A percentile compares a stretch with the other conserved stretches of the same genome.
Evolutionary conservation across 2,797 vertebrate genomes (phyloP).

Genomic region (Ibycter americanus): DNA sequence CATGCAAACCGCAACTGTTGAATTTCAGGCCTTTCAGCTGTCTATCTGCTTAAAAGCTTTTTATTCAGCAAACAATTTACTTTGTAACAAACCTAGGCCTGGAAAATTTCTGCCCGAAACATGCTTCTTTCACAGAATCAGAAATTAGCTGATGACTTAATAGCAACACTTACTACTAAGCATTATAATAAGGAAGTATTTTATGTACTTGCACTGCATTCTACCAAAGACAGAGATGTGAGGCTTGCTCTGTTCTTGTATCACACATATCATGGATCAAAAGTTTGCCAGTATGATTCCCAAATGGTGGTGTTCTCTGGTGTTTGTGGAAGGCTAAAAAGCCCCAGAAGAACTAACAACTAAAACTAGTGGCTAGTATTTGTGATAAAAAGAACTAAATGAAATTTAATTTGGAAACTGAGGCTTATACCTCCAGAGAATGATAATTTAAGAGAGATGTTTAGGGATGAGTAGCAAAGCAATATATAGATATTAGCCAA

Average conservation of each 20-base stretch:
- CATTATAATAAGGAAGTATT: conserved; percentile 47
- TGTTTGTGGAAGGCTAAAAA: not conserved
- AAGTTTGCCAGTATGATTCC: not conserved
- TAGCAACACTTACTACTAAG: conserved; percentile 6
- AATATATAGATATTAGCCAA: not conserved
- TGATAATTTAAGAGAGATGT: not conserved
- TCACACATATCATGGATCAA: not conserved
- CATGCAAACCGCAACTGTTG: conserved; percentile 59
- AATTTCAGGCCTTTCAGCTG: conserved; percentile 63
- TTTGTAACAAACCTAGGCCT: conserved; percentile 41
- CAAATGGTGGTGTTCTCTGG: not conserved
- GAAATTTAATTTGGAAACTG: not conserved
- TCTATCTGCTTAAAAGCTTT: conserved; percentile 55
- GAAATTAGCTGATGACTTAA: conserved; percentile 58
- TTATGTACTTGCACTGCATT: not conserved
- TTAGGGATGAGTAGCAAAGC: not conserved
- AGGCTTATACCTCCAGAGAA: not conserved
- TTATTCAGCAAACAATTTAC: conserved; percentile 60
- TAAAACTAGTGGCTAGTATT: not conserved
- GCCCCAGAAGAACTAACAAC: not conserved
- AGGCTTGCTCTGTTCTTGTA: not conserved
- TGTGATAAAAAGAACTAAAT: not conserved
- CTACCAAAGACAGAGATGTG: not conserved
- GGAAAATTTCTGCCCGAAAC: conserved; percentile 55
- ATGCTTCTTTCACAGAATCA: conserved; percentile 41